These are phyloP conservation scores for Poeciliopsis prolifica DNA, from an alignment of 2,113 vertebrate genomes.

Conservation along the genomic window DNA sequence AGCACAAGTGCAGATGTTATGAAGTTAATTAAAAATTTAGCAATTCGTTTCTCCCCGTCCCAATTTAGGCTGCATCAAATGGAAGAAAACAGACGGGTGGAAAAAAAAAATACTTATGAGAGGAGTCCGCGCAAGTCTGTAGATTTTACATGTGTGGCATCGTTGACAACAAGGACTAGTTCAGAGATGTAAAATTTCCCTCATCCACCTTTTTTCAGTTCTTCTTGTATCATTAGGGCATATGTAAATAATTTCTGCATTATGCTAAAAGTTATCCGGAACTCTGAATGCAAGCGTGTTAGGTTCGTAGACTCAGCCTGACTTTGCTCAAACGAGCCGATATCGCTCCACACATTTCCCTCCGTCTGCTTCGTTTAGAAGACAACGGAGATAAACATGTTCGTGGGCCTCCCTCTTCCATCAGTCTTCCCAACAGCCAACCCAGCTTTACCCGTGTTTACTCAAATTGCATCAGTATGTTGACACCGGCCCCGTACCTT, in stretches of 20 bases:
- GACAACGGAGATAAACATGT: constrained; percentile 54
- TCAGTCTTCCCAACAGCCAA: constrained; percentile 64
- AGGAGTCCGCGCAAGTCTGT: constrained; percentile 64
- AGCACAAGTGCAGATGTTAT: constrained; percentile 87
- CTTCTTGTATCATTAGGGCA: constrained; percentile 18
- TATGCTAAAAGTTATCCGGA: neutral
- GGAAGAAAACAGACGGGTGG: constrained; percentile 75
- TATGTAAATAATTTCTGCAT: constrained; percentile 1
- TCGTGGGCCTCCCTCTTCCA: constrained; percentile 51
- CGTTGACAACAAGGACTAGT: constrained; percentile 54
- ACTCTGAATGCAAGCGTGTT: neutral
- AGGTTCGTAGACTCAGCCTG: neutral
- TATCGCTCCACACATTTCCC: constrained; percentile 26
- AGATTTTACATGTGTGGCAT: constrained; percentile 61
- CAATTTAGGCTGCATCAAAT: constrained; percentile 85
- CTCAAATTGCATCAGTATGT: constrained; percentile 81
- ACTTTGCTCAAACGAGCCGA: constrained; percentile 14
- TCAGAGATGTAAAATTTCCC: constrained; percentile 49
- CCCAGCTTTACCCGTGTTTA: constrained; percentile 71
- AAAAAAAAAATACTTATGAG: constrained; percentile 70
- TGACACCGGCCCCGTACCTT: constrained; percentile 72
- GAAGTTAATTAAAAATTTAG: constrained; percentile 89
- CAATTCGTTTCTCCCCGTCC: constrained; percentile 82
- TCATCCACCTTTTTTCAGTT: constrained; percentile 10
- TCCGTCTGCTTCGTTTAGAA: constrained; percentile 46